Base-by-base conservation (phyloP, 2,888 invertebrate species). In the Thera obeliscata region DNA sequence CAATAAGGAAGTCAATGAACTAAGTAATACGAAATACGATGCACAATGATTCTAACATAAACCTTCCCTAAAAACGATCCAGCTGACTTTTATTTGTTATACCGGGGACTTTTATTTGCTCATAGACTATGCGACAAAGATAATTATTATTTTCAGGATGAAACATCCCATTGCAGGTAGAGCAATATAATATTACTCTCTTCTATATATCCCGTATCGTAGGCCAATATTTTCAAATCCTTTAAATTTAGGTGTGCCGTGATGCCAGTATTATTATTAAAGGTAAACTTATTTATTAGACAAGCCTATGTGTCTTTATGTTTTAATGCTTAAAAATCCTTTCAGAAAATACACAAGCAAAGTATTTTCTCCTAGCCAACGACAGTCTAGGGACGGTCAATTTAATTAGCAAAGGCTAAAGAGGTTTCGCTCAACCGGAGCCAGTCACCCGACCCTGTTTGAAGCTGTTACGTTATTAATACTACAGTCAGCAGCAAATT, bases 401-500 rank as follows among this genome's bases (percentile, higher is more conserved):
- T 85, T 85, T 84, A 86, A 88, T 87, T 87, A 86, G 84, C 74
- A 76, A 41, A 43, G 22, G 33, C 11, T 33, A 48, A 73, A 74
- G 69, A 74, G 78, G 80, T 83, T 86, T 88, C 80, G 84, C 86
- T 87, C 46, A 11, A 35, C 54, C 54, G 43, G 8, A 64, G 54
- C 58, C 50, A 12, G 35, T n/a, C 35, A 12, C 11, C 41, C 11
- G 80, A 74, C 74, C 56, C 52, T 56, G 79, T 74, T 74, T 77
- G 78, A 74, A 22, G 22, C 73, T 76, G 79, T 82, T 78, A 73
- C 81, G 80, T 84, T 86, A 88, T 86, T 84, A 22, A 22, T 22
- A 79, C 79, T 76, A 80, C 85, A 85, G 83, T 88, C 85, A 86
- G 78, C 68, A 73, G 76, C 88, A 89, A 81, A 78, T 83, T 87